Evolutionary conservation across 2,888 invertebrate genomes (phyloP).

Genomic region (Marronus borbonicus): DNA sequence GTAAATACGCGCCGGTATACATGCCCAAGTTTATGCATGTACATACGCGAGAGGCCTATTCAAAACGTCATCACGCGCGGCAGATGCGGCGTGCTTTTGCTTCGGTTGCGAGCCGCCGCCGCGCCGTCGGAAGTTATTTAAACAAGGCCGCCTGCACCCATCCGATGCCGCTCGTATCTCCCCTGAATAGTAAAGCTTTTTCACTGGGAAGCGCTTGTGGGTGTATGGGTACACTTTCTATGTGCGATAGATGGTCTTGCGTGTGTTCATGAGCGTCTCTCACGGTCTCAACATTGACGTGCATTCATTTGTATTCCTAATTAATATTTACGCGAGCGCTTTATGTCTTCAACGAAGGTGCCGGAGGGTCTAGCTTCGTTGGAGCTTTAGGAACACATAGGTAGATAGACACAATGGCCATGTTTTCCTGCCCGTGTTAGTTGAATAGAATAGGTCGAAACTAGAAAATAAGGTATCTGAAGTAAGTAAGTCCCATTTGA

Average conservation of each 20-base stretch:
- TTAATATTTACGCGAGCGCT: constrained; percentile 49
- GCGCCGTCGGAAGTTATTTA: constrained; percentile 47
- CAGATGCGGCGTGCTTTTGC: constrained; percentile 17
- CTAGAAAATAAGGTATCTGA: too few species aligned
- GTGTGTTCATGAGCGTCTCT: background rate
- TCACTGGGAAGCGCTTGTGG: background rate
- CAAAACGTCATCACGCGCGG: constrained; percentile 41
- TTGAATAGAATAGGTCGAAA: too few species aligned
- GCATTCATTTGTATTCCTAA: constrained; percentile 48
- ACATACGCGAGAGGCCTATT: constrained; percentile 36
- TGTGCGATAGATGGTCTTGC: background rate
- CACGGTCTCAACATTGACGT: background rate
- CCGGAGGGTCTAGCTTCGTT: background rate
- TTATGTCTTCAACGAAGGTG: constrained; percentile 31
- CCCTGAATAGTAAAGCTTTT: constrained; percentile 16
- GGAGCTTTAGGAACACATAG: background rate
- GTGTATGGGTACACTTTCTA: background rate
- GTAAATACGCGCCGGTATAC: background rate
- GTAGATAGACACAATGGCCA: background rate
- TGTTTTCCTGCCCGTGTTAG: background rate
- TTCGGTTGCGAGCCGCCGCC: background rate
- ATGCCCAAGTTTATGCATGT: constrained; percentile 4
- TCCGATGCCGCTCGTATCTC: background rate
- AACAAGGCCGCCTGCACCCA: constrained; percentile 40
- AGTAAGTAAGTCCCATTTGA: too few species aligned